Conservation (phyloP, 2,888 invertebrate species). For the Molorchus minor region DNA sequence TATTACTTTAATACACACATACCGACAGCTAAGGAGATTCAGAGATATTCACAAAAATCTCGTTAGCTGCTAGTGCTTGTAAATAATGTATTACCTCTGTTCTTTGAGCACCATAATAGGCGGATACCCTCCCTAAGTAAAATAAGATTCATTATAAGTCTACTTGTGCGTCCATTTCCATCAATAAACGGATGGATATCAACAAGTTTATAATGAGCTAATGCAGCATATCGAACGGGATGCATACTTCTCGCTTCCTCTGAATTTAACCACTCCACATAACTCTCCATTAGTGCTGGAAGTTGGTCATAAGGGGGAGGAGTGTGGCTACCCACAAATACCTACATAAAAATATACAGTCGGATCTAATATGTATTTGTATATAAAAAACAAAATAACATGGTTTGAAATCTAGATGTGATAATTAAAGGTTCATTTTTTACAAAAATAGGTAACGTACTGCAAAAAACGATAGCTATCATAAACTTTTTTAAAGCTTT, state of each 20-base stretch:
- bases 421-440: too few species aligned
- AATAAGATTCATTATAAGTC: conserved; percentile 95
- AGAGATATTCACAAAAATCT: conserved; percentile 13
- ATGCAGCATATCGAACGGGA: conserved; percentile 81
- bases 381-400: too few species aligned
- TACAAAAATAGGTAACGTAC: too few species aligned
- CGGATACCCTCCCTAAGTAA: conserved; percentile 94
- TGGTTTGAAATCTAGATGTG: too few species aligned
- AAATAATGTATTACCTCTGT: conserved; percentile 66
- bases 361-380: too few species aligned
- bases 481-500: too few species aligned
- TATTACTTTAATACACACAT: too few species aligned
- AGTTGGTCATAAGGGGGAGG: conserved; percentile 90
- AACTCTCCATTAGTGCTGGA: conserved; percentile 82
- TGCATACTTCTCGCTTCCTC: conserved; percentile 77
- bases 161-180: conserved; percentile 95
- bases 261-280: conserved; percentile 93
- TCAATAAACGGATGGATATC: conserved; percentile 97
- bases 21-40: background rate
- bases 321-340: conserved; percentile 94
- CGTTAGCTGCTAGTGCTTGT: too few species aligned
- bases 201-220: conserved; percentile 96
- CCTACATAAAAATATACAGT: conserved; percentile 57
- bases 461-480: too few species aligned
- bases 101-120: conserved; percentile 94